Base-by-base conservation (phyloP, 1,140 invertebrate genomes). In the Pseudobourletiella spinata region DNA sequence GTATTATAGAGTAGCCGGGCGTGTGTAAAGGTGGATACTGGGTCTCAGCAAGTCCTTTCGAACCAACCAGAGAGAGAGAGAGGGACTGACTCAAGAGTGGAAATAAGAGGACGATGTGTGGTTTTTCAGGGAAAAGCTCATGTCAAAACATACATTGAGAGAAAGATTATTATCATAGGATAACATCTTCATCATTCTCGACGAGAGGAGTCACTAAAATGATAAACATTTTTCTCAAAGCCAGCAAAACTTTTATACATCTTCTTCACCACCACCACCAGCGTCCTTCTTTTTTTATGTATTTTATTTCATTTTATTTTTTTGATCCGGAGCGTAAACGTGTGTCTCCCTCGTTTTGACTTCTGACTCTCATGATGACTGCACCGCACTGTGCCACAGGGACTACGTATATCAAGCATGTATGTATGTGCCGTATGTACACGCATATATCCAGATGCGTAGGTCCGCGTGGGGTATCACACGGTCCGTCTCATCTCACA, bases 251-350 rank as follows among this genome's bases (percentile, higher is more conserved):
- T 51, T 59, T 59, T 26, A 50, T 25, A 44, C 28, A 11, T 39
- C 35, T 39, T 11, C 35, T 11, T n/a, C 11, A n/a, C n/a, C 35
- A 39, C 35, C 11, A n/a, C n/a, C 35, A 39, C 35, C 30, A 26
- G 32, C 51, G 39, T 59, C 44, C 51, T 50, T 30, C 44, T 29
- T 48, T 25, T 25, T 29, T 50, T 59, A n/a, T n/a, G n/a, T n/a
- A n/a, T n/a, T n/a, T n/a, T n/a, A n/a, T n/a, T n/a, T n/a, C n/a
- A n/a, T n/a, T n/a, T n/a, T n/a, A n/a, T n/a, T n/a, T n/a, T n/a
- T 39, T 57, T 57, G 56, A 57, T 57, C 56, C 56, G 39, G 56
- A 26, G 56, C 29, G 56, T 44, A 57, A 57, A 57, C 56, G 26
- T 57, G 43, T 57, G 6, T 26, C 26, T 43, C 20, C 43, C 30